These are phyloP conservation scores for Calephelis nemesis DNA, from an alignment of 1,140 invertebrate species.

Conservation along the genomic window DNA sequence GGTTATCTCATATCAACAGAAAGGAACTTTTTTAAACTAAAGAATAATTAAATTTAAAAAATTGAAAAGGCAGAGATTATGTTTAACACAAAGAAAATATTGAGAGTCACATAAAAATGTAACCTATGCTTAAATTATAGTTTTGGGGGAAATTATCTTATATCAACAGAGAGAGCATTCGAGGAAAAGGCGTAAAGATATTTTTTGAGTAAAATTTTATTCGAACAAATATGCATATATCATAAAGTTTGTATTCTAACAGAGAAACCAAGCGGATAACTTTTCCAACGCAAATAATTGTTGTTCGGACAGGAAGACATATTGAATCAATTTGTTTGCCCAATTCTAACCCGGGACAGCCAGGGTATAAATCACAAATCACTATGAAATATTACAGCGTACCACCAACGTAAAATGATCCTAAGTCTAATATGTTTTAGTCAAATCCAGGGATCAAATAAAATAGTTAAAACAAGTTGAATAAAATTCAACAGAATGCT, in stretches of 20 bases:
- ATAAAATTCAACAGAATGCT: slow-evolving; percentile 37
- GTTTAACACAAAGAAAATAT: too few species aligned
- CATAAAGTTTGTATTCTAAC: slow-evolving; percentile 17
- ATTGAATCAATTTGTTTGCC: slow-evolving; percentile 54
- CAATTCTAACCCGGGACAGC: slow-evolving; percentile 48
- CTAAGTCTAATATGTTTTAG: slow-evolving; percentile 7
- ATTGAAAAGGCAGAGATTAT: too few species aligned
- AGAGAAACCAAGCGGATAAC: slow-evolving; percentile 26
- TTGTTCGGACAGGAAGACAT: slow-evolving; percentile 48
- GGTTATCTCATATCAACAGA: too few species aligned
- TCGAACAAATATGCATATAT: not conserved
- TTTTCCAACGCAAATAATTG: slow-evolving; percentile 47
- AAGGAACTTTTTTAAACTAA: too few species aligned
- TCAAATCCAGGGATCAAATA: slow-evolving; percentile 18
- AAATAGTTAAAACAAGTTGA: slow-evolving; percentile 35
- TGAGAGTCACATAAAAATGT: too few species aligned
- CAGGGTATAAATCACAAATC: slow-evolving; percentile 53
- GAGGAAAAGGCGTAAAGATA: too few species aligned
- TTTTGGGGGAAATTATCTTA: too few species aligned
- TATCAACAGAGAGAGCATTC: too few species aligned
- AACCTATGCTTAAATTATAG: too few species aligned
- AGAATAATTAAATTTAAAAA: too few species aligned
- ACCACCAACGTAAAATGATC: slow-evolving; percentile 34
- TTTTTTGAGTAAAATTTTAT: too few species aligned
- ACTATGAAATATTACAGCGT: slow-evolving; percentile 48